phyloP scores from a whole-genome alignment of 2,888 invertebrate genomes.

The Scaptodrosophila latifasciaeformis region DNA sequence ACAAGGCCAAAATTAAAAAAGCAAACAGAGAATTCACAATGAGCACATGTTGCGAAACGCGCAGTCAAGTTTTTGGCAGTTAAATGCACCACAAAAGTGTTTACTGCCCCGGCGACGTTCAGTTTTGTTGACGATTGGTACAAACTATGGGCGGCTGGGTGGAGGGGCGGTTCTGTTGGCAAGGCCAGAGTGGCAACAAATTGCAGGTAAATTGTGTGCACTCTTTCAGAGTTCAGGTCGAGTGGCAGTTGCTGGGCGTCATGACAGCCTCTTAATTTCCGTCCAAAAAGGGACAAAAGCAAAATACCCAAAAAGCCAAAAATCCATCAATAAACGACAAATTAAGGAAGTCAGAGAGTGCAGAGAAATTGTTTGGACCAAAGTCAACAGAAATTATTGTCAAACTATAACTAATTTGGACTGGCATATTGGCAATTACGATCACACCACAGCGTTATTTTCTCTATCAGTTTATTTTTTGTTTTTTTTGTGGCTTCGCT shows the following conservation, averaged over 20 bases:
- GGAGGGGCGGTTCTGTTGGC: no score
- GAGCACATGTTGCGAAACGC: no score
- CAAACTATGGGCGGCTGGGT: no score
- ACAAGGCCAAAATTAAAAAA: slow-evolving; percentile 3
- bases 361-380: not conserved
- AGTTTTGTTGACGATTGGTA: no score
- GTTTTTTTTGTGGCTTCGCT: not conserved
- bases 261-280: not conserved
- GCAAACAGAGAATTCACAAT: slow-evolving; percentile 8
- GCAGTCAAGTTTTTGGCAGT: slow-evolving; percentile 19
- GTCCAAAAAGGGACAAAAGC: not conserved
- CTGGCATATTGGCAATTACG: slow-evolving; percentile 6
- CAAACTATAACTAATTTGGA: slow-evolving; percentile 23
- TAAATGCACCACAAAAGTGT: slow-evolving; percentile 7
- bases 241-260: not conserved
- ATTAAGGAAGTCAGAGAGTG: no score
- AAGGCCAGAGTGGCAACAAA: slow-evolving; percentile 5
- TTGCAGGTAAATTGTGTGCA: slow-evolving; percentile 16
- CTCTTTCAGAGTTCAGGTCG: slow-evolving; percentile 1
- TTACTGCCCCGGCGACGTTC: not conserved
- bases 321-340: no score
- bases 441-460: no score
- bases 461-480: no score
- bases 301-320: not conserved
- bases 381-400: slow-evolving; percentile 32